These are phyloP conservation scores for Argyrosomus regius DNA, from an alignment of 2,797 vertebrate genomes.

Conservation along the genomic window DNA sequence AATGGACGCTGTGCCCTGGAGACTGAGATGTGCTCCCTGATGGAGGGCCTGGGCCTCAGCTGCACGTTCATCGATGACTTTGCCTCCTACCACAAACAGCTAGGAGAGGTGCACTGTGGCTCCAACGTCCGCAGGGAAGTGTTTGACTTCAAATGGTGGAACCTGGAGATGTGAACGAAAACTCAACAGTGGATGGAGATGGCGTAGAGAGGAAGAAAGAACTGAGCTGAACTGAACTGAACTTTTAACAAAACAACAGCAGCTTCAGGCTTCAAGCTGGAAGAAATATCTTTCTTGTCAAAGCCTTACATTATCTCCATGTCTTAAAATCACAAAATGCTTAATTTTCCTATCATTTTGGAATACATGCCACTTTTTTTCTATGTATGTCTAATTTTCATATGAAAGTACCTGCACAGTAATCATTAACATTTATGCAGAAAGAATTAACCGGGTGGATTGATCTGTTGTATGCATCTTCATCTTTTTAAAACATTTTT, in stretches of 20 bases:
- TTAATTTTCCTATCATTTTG: background rate
- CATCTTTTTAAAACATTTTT: too few species aligned
- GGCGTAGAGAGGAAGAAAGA: background rate
- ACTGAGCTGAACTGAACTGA: too few species aligned
- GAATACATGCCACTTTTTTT: too few species aligned
- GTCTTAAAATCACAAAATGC: background rate
- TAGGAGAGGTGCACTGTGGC: constrained; percentile 95
- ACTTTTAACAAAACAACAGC: background rate
- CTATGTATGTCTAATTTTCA: too few species aligned
- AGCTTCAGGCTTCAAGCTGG: background rate
- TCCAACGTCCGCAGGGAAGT: constrained; percentile 89
- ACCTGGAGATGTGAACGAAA: constrained; percentile 72
- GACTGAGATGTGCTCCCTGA: constrained; percentile 81
- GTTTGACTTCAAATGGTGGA: constrained; percentile 72
- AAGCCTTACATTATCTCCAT: constrained; percentile 3
- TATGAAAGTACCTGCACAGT: too few species aligned
- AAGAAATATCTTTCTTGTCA: background rate
- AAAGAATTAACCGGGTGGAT: too few species aligned
- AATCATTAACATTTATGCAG: too few species aligned
- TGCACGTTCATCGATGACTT: constrained; percentile 94
- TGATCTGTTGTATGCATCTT: too few species aligned
- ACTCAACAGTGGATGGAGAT: background rate
- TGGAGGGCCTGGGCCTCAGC: constrained; percentile 89
- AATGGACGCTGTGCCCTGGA: too few species aligned
- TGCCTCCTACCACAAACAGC: constrained; percentile 89